Evolutionary conservation across 1,140 invertebrate genomes (phyloP).

Genomic region (Megalopta genalis): DNA sequence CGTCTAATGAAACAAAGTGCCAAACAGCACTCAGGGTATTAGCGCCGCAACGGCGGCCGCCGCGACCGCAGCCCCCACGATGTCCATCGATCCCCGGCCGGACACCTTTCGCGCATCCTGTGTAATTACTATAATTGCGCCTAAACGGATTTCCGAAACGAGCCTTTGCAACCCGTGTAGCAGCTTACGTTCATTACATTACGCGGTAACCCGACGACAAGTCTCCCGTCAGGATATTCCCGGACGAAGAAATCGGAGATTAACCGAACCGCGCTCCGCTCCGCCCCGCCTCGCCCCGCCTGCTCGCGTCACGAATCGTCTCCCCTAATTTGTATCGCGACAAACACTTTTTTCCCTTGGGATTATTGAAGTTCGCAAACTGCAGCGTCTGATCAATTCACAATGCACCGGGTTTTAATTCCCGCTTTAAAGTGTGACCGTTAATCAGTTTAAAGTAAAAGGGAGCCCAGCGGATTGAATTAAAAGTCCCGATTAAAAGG

Average conservation of each 20-base stretch:
- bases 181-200: too few species aligned
- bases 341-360: neutral
- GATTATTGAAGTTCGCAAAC: conserved; percentile 25
- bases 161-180: too few species aligned
- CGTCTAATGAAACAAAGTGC: conserved; percentile 54
- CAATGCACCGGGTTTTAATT: conserved; percentile 16
- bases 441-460: conserved; percentile 23
- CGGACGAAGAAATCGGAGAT: too few species aligned
- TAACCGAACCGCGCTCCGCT: too few species aligned
- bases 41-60: neutral
- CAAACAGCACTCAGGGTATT: conserved; percentile 22
- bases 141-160: neutral
- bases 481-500: conserved; percentile 53
- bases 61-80: neutral
- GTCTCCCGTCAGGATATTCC: too few species aligned
- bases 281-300: too few species aligned
- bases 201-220: neutral
- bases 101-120: neutral
- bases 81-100: neutral
- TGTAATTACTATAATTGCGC: neutral
- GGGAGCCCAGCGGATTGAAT: conserved; percentile 35
- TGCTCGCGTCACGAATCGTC: too few species aligned
- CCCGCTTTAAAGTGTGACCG: conserved; percentile 32
- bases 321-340: too few species aligned
- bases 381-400: conserved; percentile 46